Base-by-base conservation (phyloP, 1,140 invertebrate species). In the Odontomachus brunneus region DNA sequence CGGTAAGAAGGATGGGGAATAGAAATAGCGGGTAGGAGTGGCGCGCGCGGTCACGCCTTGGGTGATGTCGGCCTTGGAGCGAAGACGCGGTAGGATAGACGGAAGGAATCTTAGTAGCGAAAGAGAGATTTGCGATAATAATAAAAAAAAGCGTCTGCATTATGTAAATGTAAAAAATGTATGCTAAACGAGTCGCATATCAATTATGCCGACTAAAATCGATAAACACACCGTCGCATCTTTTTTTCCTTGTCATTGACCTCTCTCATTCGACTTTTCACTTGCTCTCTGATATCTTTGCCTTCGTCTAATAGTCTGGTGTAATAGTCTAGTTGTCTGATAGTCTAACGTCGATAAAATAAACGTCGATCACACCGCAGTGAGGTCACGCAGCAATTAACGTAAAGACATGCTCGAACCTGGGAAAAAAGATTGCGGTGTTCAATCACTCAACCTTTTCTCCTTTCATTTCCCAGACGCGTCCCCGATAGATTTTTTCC, bases 151-250 rank as follows among this genome's bases (percentile, higher is more conserved):
- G 65, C 87, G 67, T 74, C 82, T 59, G 89, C 90, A 92, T 93
- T 92, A 93, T 90, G 90, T 83, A 90, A 90, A 92, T 91, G 73
- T 63, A 90, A 92, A 90, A 91, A 90, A n/a, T 91, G 84, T 85
- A 91, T 90, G 89, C 85, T 88, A 89, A 89, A 85, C 51, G 78
- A 82, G 72, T 60, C 53, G 73, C 81, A 82, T 83, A 48, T 69
- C 9, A 69, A 73, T 86, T 88, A 89, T 76, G 89, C 84, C 91
- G 81, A 84, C 69, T 65, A 55, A 85, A 91, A 92, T 90, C 88
- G 88, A 91, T 90, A 5, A 33, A 85, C 71, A 62, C 78, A 55
- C 29, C 53, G 17, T 24, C 29, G n/a, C 33, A 57, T 86, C 66
- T 53, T 38, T 76, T 82, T 82, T 59, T 53, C n/a, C n/a, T 74